Base-by-base conservation (phyloP, 2,797 vertebrate species). In the Pseudochirops corinnae region DNA sequence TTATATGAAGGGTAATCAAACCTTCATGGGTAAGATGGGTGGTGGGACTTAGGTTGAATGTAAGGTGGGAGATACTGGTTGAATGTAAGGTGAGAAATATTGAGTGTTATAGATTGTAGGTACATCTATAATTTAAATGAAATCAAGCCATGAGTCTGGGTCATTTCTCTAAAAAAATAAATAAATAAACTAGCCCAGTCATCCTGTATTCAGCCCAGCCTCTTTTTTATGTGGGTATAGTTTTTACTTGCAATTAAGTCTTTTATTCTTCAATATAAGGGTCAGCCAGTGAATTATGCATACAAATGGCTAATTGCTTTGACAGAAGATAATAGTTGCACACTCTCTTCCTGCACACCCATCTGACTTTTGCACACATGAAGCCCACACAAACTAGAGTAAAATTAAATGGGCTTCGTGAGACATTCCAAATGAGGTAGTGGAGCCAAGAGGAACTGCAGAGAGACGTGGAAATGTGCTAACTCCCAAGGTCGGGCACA, bases 241-340 rank as follows among this genome's bases (percentile, higher is more conserved):
- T 97, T 94, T 96, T 96, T 93, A 96, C 96, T 97, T 97, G 95
- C 95, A 97, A 96, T 97, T 97, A 97, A 93, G 90, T 97, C 91
- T 95, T 93, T 97, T 93, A 97, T 96, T 94, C 95, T 96, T 97
- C 97, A 97, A 82, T 96, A 96, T 97, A 95, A 96, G 94, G 97
- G 97, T 97, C 97, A 97, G 96, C 92, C 95, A 94, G 93, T 96
- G 97, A 97, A 97, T 95, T 97, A 95, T 94, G 97, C 97, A 97
- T 97, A 95, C 97, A 97, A 97, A 94, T 93, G 92, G 96, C 95
- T 98, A 97, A 96, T 93, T 92, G 94, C 92, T 97, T 91, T 93
- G 95, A 93, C 87, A 94, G 82, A 94, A 56, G 96, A 94, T 67
- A 93, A 53, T 67, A 94, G 95, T 97, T 96, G 87, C 93, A 96